Conservation (phyloP, 2,888 invertebrate species). For the Carabus problematicus region DNA sequence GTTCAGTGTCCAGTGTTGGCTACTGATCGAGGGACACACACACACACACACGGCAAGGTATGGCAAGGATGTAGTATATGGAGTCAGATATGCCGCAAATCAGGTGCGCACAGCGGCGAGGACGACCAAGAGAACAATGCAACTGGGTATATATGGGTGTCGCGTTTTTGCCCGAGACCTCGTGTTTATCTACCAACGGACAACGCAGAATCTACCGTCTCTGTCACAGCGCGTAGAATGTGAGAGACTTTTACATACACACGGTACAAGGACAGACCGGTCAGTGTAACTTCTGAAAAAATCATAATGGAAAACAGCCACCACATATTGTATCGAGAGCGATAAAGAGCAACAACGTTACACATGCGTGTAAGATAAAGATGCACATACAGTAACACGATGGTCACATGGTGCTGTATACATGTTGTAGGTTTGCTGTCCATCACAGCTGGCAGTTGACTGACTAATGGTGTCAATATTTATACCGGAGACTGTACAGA, state of each 20-base stretch:
- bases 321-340: too few relatives aligned
- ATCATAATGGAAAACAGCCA: too few relatives aligned
- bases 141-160: slow-evolving; percentile 17
- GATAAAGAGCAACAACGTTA: too few relatives aligned
- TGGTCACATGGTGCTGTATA: neutral
- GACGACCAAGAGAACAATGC: slow-evolving; percentile 11
- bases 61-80: neutral
- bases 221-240: neutral
- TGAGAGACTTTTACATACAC: too few relatives aligned
- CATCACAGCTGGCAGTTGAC: slow-evolving; percentile 52
- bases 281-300: too few relatives aligned
- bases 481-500: slow-evolving; percentile 50
- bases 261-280: too few relatives aligned
- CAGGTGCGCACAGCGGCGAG: slow-evolving; percentile 2
- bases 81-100: slow-evolving; percentile 7
- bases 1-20: neutral
- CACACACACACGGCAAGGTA: neutral
- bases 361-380: slow-evolving; percentile 9
- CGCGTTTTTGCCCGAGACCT: slow-evolving; percentile 9
- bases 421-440: slow-evolving; percentile 48
- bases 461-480: slow-evolving; percentile 60
- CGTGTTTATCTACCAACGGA: slow-evolving; percentile 11
- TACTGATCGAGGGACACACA: neutral
- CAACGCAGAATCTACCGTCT: slow-evolving; percentile 6
- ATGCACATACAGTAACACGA: too few relatives aligned